A percentile compares a stretch with the other conserved stretches of the same genome.
phyloP scores from a whole-genome alignment of 2,113 vertebrate genomes.

The Anarrhichthys ocellatus region DNA sequence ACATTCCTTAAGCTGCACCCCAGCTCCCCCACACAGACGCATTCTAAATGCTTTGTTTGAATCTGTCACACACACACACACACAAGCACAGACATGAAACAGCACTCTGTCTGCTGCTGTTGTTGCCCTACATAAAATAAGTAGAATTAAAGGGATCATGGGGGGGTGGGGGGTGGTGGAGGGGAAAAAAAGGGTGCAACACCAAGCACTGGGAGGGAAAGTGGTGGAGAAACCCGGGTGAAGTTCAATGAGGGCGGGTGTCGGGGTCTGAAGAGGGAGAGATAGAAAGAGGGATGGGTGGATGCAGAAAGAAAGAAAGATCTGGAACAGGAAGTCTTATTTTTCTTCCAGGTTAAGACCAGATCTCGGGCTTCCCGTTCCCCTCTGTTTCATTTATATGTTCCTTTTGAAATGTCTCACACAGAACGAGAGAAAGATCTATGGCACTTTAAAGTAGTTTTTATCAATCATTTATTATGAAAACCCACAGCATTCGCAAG shows the following conservation, averaged over 20 bases:
- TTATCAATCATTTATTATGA: constrained; percentile 16
- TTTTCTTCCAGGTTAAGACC: not conserved
- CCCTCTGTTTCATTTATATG: not conserved
- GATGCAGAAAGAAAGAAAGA: not conserved
- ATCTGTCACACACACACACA: constrained; percentile 20
- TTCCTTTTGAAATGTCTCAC: constrained; percentile 7
- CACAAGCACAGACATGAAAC: constrained; percentile 1
- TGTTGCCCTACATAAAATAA: constrained; percentile 47
- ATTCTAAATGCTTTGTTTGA: constrained; percentile 56
- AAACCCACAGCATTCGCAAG: constrained; percentile 24
- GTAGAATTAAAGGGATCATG: constrained; percentile 29
- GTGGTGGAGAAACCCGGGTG: accelerated
- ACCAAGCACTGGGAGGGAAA: not conserved
- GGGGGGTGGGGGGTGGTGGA: not conserved
- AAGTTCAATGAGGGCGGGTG: not conserved
- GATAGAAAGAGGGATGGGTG: not conserved
- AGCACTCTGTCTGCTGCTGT: constrained; percentile 10
- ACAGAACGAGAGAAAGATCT: not conserved
- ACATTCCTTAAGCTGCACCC: constrained; percentile 52
- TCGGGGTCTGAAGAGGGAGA: not conserved
- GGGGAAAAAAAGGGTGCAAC: not conserved
- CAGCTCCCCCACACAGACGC: not conserved
- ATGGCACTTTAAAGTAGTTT: constrained; percentile 3
- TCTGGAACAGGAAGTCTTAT: not conserved
- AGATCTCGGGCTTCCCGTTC: not conserved